phyloP scores from a whole-genome alignment of 35 echinoderm and acorn worm genomes.

The Hemicentrotus pulcherrimus region DNA sequence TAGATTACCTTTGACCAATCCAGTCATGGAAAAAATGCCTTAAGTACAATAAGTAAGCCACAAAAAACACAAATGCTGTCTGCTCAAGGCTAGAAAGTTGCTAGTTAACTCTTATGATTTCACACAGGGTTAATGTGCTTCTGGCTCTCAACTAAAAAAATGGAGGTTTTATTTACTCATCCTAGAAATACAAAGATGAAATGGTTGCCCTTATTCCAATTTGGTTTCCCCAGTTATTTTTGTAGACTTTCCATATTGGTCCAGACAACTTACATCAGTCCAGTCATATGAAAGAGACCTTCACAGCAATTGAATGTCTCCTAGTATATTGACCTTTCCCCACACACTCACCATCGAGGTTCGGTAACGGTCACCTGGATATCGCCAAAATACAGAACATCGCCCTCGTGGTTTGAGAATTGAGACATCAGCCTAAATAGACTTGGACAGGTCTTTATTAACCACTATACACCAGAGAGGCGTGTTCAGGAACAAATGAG shows the following conservation, averaged over 20 bases:
- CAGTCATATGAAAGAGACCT: background rate
- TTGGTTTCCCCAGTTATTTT: background rate
- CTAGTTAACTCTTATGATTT: too few relatives aligned
- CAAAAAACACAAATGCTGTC: too few relatives aligned
- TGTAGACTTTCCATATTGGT: background rate
- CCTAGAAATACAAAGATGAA: background rate
- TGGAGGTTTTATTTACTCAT: background rate
- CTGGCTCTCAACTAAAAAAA: too few relatives aligned
- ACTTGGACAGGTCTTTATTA: constrained; percentile 10
- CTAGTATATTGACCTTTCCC: background rate
- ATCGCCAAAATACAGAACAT: background rate
- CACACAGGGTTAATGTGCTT: too few relatives aligned
- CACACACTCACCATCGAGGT: background rate
- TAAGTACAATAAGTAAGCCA: too few relatives aligned
- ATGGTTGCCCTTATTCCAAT: background rate
- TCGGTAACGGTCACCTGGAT: background rate
- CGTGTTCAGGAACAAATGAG: background rate
- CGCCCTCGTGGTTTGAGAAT: background rate
- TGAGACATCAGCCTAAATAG: background rate
- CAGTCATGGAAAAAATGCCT: too few relatives aligned
- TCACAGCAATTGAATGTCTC: background rate
- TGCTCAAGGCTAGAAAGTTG: too few relatives aligned
- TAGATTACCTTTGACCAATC: too few relatives aligned
- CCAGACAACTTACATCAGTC: background rate
- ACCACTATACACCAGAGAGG: background rate